These are phyloP conservation scores for Muschampia plurimacula DNA, from an alignment of 2,888 invertebrate genomes.

Conservation along the genomic window DNA sequence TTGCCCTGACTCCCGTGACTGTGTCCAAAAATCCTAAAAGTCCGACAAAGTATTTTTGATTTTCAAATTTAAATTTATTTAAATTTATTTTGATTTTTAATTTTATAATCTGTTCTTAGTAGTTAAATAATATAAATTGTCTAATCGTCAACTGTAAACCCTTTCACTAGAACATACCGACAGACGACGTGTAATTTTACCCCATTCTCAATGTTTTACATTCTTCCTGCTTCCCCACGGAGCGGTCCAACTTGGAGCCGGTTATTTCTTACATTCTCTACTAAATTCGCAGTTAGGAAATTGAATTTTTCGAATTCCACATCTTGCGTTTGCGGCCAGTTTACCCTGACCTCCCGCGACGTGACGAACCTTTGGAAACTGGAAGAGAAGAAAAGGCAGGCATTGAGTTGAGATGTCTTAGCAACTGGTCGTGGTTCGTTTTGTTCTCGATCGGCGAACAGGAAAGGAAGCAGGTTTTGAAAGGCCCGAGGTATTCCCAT, in stretches of 20 bases:
- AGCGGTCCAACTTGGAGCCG: constrained; percentile 64
- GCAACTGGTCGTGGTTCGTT: constrained; percentile 49
- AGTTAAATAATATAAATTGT: neutral
- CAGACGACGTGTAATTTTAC: constrained; percentile 63
- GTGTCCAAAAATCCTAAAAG: no score
- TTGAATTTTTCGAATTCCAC: constrained; percentile 81
- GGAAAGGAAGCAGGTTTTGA: constrained; percentile 43
- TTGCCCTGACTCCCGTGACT: no score
- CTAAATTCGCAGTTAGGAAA: constrained; percentile 81
- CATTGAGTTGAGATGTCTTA: constrained; percentile 22
- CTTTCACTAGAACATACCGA: neutral
- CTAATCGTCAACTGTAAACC: constrained; percentile 1
- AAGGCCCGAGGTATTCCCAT: constrained; percentile 50
- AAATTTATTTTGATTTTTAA: no score
- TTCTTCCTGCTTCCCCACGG: constrained; percentile 63
- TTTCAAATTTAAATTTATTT: no score
- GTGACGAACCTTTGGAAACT: constrained; percentile 37
- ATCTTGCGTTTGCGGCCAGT: constrained; percentile 59
- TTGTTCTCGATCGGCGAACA: constrained; percentile 56
- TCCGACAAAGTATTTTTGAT: no score
- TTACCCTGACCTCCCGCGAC: constrained; percentile 53
- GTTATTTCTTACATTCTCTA: constrained; percentile 75
- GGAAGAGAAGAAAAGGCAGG: neutral
- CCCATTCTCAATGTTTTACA: constrained; percentile 69
- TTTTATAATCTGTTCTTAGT: no score